Conservation (phyloP, 2,888 invertebrate genomes). For the Lithodes maja region DNA sequence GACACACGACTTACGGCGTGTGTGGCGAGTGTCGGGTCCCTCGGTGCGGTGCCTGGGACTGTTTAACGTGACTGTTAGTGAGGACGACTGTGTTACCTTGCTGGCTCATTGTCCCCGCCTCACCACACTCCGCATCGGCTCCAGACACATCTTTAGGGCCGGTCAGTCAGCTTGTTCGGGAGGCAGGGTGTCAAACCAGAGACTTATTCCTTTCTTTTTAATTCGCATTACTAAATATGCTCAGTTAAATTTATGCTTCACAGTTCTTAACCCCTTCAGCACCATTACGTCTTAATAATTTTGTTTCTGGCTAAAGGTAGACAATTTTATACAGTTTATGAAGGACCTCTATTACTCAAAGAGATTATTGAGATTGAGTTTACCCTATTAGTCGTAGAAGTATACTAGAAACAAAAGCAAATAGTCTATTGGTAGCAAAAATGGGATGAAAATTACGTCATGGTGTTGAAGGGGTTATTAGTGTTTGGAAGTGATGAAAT, state of each 20-base stretch:
- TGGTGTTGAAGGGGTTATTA: neutral
- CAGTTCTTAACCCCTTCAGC: too few relatives aligned
- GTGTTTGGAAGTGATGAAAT: neutral
- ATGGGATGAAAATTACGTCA: neutral
- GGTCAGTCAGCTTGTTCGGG: constrained; percentile 26
- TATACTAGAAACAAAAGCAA: too few relatives aligned
- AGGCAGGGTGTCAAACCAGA: neutral
- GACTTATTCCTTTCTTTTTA: too few relatives aligned
- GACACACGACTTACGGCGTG: constrained; percentile 8
- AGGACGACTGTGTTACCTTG: constrained; percentile 52
- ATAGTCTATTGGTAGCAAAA: neutral
- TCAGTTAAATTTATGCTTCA: too few relatives aligned
- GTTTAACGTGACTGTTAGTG: constrained; percentile 46
- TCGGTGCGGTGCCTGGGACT: constrained; percentile 35
- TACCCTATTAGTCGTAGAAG: too few relatives aligned
- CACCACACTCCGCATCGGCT: constrained; percentile 50
- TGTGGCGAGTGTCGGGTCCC: constrained; percentile 37
- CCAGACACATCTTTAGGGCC: constrained; percentile 41
- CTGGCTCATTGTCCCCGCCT: constrained; percentile 52
- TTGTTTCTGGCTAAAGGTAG: too few relatives aligned
- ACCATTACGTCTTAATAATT: too few relatives aligned
- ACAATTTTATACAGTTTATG: too few relatives aligned
- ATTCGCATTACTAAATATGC: too few relatives aligned
- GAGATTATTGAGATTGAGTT: too few relatives aligned
- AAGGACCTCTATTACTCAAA: too few relatives aligned